A percentile compares a stretch with the other conserved stretches of the same genome.
phyloP scores from a whole-genome alignment of 2,797 vertebrate species.

The Anguilla obscura region DNA sequence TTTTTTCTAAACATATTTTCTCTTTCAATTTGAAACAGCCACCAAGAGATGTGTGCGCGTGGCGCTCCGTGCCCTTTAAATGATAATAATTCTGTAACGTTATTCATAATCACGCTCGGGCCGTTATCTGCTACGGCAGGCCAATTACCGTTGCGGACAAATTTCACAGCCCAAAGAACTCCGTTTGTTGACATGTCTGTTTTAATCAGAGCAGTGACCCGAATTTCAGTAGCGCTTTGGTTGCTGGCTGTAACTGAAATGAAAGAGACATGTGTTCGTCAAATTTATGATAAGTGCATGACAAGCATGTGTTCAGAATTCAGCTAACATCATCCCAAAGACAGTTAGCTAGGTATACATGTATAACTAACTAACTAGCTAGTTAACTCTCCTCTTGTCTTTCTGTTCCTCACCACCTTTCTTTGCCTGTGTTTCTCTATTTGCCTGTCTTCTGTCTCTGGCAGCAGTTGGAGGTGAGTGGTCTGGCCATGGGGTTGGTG shows the following conservation, averaged over 20 bases:
- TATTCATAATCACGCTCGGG: neutral
- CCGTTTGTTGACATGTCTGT: neutral
- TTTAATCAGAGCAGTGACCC: neutral
- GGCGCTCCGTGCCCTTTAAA: neutral
- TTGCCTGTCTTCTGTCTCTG: constrained; percentile 30
- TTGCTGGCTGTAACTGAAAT: neutral
- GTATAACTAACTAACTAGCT: neutral
- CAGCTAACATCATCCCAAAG: too few relatives aligned
- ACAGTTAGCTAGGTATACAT: too few relatives aligned
- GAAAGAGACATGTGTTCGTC: neutral
- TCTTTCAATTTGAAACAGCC: neutral
- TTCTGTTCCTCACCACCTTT: neutral
- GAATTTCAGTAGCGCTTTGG: neutral
- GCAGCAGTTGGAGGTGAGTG: constrained; percentile 83
- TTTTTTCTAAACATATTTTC: neutral
- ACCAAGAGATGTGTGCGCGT: neutral
- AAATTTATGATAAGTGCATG: too few relatives aligned
- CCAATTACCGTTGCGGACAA: neutral
- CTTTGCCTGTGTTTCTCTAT: neutral
- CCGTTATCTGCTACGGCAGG: neutral
- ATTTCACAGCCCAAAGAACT: neutral
- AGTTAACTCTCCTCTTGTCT: too few relatives aligned
- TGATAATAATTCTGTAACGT: neutral
- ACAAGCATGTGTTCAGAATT: too few relatives aligned
- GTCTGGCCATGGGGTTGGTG: constrained; percentile 71